Evolutionary conservation across 2,888 invertebrate species (phyloP).

Genomic region (Bellardia pandia): DNA sequence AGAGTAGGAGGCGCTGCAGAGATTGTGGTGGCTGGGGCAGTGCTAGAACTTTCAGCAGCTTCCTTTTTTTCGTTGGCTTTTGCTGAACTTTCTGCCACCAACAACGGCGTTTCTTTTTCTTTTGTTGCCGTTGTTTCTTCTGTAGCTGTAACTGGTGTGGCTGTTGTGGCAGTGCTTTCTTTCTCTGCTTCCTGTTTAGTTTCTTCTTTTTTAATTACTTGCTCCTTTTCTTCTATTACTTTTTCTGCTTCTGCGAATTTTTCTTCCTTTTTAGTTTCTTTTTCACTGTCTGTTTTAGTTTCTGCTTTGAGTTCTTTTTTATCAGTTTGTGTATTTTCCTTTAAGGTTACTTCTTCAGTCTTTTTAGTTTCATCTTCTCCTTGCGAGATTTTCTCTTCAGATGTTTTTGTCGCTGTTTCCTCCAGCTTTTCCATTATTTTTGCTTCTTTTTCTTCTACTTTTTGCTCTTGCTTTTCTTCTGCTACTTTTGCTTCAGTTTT

Average conservation of each 20-base stretch:
- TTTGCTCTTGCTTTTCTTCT: constrained; percentile 21
- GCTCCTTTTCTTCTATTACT: constrained; percentile 15
- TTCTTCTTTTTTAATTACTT: constrained; percentile 75
- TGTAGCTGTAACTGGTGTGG: background rate
- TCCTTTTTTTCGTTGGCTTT: constrained; percentile 67
- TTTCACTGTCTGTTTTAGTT: background rate
- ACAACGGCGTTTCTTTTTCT: constrained; percentile 34
- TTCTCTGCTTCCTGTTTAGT: constrained; percentile 47
- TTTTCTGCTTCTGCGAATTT: constrained; percentile 74
- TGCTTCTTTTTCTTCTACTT: background rate
- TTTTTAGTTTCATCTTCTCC: constrained; percentile 72
- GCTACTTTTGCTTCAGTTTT: background rate
- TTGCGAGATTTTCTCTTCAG: constrained; percentile 45
- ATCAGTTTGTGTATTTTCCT: constrained; percentile 55
- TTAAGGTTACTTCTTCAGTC: constrained; percentile 73
- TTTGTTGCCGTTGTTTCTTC: constrained; percentile 34
- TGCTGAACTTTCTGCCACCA: constrained; percentile 10
- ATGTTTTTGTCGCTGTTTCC: constrained; percentile 30
- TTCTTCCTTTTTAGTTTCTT: constrained; percentile 34
- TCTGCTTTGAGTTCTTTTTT: constrained; percentile 44
- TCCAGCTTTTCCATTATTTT: constrained; percentile 38
- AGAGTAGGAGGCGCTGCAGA: constrained; percentile 75
- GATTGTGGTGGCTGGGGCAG: constrained; percentile 44
- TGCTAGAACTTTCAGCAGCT: constrained; percentile 32
- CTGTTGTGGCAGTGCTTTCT: constrained; percentile 40